These are phyloP conservation scores for Chrysemys picta DNA, from an alignment of 2,113 vertebrate species.

Conservation along the genomic window DNA sequence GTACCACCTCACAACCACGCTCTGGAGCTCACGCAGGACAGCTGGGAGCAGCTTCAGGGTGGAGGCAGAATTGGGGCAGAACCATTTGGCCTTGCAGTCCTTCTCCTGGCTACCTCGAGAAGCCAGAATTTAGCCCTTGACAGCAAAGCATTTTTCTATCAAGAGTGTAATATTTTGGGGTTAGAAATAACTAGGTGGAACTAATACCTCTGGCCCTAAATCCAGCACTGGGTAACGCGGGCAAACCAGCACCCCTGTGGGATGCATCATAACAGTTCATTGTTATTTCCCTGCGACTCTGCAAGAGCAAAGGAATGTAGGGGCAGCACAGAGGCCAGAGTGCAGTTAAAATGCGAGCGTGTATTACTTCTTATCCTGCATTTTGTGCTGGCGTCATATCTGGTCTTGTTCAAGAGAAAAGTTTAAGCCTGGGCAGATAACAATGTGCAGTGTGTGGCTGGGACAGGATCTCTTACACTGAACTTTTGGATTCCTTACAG, in stretches of 20 bases:
- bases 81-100: not conserved
- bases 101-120: not conserved
- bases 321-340: not conserved
- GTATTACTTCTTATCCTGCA: not conserved
- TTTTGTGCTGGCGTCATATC: not conserved
- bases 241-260: fast-evolving
- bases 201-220: not conserved
- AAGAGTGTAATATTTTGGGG: not conserved
- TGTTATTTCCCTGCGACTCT: not conserved
- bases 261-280: fast-evolving
- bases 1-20: not conserved
- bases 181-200: not conserved
- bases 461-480: not conserved
- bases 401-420: not conserved
- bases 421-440: not conserved
- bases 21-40: not conserved
- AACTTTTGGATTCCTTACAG: slow-evolving; percentile 31
- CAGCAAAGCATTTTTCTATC: fast-evolving
- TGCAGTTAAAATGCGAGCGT: not conserved
- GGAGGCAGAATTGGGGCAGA: not conserved
- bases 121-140: not conserved
- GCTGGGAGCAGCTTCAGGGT: not conserved
- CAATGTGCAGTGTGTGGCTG: fast-evolving
- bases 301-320: fast-evolving
- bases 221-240: fast-evolving